These are phyloP conservation scores for Ganaspis brasiliensis DNA, from an alignment of 2,888 invertebrate species.

Conservation along the genomic window DNA sequence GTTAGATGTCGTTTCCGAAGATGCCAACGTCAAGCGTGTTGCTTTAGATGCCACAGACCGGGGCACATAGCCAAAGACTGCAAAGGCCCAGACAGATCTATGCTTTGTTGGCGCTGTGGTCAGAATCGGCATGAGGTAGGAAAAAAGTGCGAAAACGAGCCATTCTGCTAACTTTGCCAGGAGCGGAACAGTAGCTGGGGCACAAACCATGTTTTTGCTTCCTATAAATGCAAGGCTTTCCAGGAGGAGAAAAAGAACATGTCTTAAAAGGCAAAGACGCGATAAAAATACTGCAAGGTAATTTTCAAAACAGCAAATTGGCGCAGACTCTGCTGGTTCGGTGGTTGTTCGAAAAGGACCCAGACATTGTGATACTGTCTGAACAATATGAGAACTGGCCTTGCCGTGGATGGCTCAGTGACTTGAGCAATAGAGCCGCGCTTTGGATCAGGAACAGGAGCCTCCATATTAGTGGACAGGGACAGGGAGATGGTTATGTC, in stretches of 20 bases:
- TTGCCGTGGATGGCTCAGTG: too few species aligned
- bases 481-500: slow-evolving; percentile 35
- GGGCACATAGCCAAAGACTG: slow-evolving; percentile 47
- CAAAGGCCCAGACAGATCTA: slow-evolving; percentile 49
- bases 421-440: too few species aligned
- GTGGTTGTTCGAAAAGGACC: too few species aligned
- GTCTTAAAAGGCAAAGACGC: neutral
- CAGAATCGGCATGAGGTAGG: slow-evolving; percentile 47
- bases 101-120: slow-evolving; percentile 57
- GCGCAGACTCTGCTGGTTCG: too few species aligned
- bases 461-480: neutral
- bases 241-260: slow-evolving; percentile 23
- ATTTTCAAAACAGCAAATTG: too few species aligned
- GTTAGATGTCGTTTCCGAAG: slow-evolving; percentile 15
- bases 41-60: slow-evolving; percentile 49
- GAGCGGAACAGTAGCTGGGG: neutral
- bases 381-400: too few species aligned
- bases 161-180: slow-evolving; percentile 53
- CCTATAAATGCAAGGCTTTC: slow-evolving; percentile 40
- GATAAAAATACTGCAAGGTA: neutral
- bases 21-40: slow-evolving; percentile 46
- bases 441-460: slow-evolving; percentile 3
- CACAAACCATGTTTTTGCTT: slow-evolving; percentile 47
- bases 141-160: slow-evolving; percentile 43
- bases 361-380: too few species aligned